phyloP scores from a whole-genome alignment of 2,888 invertebrate genomes.

The Galerucella nymphaeae region DNA sequence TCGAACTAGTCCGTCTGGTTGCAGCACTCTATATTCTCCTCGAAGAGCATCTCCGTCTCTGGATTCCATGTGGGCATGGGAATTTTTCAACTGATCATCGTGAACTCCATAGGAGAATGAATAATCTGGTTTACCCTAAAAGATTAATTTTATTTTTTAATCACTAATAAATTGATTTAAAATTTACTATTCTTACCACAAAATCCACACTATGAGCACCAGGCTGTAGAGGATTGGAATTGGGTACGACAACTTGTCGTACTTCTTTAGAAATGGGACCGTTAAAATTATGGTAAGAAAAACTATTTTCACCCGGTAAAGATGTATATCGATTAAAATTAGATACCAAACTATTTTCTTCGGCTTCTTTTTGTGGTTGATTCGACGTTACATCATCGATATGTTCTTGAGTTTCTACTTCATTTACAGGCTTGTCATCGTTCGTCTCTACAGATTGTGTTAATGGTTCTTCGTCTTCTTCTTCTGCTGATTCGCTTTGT shows the following conservation, averaged over 20 bases:
- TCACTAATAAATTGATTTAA: no score
- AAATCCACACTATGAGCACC: constrained; percentile 74
- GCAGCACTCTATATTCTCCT: constrained; percentile 79
- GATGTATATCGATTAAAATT: background rate
- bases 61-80: constrained; percentile 78
- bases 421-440: background rate
- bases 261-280: constrained; percentile 80
- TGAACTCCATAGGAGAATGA: constrained; percentile 81
- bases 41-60: constrained; percentile 78
- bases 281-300: constrained; percentile 78
- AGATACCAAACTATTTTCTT: constrained; percentile 5
- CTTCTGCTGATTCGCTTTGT: background rate
- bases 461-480: background rate
- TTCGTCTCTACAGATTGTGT: background rate
- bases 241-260: constrained; percentile 69
- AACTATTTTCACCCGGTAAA: constrained; percentile 66
- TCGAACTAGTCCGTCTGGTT: constrained; percentile 79
- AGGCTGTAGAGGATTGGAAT: constrained; percentile 64
- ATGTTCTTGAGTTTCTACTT: background rate
- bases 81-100: constrained; percentile 78
- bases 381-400: background rate
- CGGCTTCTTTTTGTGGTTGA: background rate
- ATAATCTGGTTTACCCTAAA: constrained; percentile 79
- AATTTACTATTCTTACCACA: constrained; percentile 66
- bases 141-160: background rate